Evolutionary conservation across 23 tunicate species (phyloP).

Genomic region (Phallusia fumigata): DNA sequence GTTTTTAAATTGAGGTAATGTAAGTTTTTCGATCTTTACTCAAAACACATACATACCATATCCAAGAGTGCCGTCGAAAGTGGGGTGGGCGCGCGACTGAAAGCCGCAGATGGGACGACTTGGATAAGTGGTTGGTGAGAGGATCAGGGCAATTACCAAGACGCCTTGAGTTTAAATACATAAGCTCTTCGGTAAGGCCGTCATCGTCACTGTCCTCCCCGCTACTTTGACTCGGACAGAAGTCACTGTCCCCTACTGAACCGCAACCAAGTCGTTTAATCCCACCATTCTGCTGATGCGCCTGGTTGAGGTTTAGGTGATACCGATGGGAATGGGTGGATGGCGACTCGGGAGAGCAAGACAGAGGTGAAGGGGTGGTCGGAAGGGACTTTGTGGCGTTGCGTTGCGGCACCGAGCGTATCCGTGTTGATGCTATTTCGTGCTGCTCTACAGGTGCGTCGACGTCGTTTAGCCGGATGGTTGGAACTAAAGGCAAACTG

Average conservation of each 20-base stretch:
- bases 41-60: slow-evolving; percentile 41
- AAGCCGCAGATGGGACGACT: not conserved
- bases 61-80: slow-evolving; percentile 72
- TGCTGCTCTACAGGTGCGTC: not conserved
- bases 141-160: not conserved
- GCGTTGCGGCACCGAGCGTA: not conserved
- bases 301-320: not conserved
- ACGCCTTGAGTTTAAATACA: not conserved
- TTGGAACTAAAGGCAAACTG: not conserved
- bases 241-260: not conserved
- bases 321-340: not conserved
- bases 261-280: not conserved
- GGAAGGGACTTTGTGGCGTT: not conserved
- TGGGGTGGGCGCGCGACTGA: slow-evolving; percentile 19
- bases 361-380: not conserved
- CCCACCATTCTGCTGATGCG: not conserved
- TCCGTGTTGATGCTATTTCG: not conserved
- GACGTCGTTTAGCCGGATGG: not conserved
- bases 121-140: not conserved
- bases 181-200: not conserved
- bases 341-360: not conserved
- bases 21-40: no score
- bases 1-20: no score
- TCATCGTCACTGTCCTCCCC: slow-evolving; percentile 20
- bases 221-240: not conserved